Conservation (phyloP, 1,140 invertebrate genomes). For the Philaenus spumarius region DNA sequence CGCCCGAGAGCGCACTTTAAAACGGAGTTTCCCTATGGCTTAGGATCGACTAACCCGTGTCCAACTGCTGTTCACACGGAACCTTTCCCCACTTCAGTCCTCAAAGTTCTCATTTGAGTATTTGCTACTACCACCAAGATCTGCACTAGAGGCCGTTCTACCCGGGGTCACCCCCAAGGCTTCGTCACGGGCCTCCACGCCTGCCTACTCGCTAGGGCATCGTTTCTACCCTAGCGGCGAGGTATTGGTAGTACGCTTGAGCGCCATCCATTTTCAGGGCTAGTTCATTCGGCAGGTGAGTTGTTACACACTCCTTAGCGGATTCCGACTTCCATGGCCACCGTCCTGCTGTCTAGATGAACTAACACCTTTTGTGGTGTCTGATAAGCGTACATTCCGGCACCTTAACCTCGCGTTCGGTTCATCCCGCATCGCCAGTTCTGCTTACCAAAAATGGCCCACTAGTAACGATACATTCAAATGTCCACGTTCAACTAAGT, state of each 20-base stretch:
- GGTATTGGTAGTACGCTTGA: conserved; percentile 70
- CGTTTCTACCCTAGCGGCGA: not conserved
- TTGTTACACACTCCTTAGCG: conserved; percentile 86
- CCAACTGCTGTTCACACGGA: conserved; percentile 86
- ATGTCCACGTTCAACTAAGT: conserved; percentile 54
- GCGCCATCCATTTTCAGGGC: conserved; percentile 89
- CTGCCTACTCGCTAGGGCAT: conserved; percentile 64
- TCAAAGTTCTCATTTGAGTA: conserved; percentile 59
- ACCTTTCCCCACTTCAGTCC: conserved; percentile 77
- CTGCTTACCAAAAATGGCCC: conserved; percentile 89
- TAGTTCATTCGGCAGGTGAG: conserved; percentile 83
- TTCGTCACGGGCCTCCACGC: conserved; percentile 65
- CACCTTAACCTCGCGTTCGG: conserved; percentile 59
- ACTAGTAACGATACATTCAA: conserved; percentile 61
- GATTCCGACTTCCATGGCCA: conserved; percentile 87
- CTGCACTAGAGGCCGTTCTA: conserved; percentile 75
- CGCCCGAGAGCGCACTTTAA: conserved; percentile 25
- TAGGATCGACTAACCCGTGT: conserved; percentile 84
- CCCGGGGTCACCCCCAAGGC: conserved; percentile 63
- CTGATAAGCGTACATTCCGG: conserved; percentile 59
- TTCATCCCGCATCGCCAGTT: conserved; percentile 77
- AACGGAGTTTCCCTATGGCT: conserved; percentile 49
- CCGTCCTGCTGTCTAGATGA: conserved; percentile 79
- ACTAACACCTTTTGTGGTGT: conserved; percentile 81
- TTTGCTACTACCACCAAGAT: conserved; percentile 74